Base-by-base conservation (phyloP, 2,797 vertebrate genomes). In the Enteromius unitaeniatus region DNA sequence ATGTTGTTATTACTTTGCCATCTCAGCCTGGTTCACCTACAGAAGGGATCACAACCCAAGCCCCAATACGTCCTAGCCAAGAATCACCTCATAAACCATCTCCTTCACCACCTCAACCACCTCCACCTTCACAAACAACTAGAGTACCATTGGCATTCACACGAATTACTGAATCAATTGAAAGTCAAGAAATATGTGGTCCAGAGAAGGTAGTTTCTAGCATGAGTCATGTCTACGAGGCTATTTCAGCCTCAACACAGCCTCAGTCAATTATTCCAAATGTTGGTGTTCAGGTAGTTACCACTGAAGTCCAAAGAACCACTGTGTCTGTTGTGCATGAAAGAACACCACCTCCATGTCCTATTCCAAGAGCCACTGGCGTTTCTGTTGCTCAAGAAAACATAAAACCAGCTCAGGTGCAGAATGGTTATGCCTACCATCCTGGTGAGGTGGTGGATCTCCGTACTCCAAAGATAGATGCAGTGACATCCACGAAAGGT, bases 1-100 rank as follows among this genome's bases (percentile, higher is more conserved):
- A 99, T 47, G 99, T 99, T 86, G 98, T 99, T 85, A 99, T 99
- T 88, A 99, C 99, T 15, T 93, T 99, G 88, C 99, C 99, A 87
- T 99, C 98, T 87, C 97, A 99, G 89, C 98, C 98, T 60, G 96
- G 96, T 88, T 99, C 97, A 90, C 98, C 98, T 81, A 97, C 96
- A 76, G 97, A 99, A 75, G 90, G 91, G 89, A 84, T 97, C 87
- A 92, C 91, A 89, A 95, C 95, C 88, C 96, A 96, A 90, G 95
- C 96, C 89, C 93, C 96, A 81, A 96, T 93, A 15, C 95, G 92
- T 89, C 96, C 95, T 93, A 93, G 94, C 60, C 93, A 93, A 85
- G 93, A 91, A 87, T 94, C 93, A 88, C 91, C 95, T 86, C 90
- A 89, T 85, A 95, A 91, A 87, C 96, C 96, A 79, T 90, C 93